Percentiles rank a stretch among this genome's conserved stretches.
These are phyloP conservation scores for Drosophila dunni DNA, from an alignment of 1,140 invertebrate genomes.

Conservation along the genomic window DNA sequence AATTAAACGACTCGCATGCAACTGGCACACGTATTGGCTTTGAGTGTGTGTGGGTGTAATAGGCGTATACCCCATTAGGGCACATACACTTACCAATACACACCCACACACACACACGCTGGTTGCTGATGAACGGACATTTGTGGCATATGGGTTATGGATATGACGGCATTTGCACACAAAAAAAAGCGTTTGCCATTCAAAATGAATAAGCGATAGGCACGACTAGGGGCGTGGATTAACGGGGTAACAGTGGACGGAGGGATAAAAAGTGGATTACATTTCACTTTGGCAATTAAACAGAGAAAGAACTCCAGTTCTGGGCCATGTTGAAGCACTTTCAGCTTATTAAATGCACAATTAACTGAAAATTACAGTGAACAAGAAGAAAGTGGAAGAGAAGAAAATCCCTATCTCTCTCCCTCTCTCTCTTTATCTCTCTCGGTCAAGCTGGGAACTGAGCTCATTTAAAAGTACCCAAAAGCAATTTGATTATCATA, in stretches of 20 bases:
- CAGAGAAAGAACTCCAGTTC: constrained; percentile 34
- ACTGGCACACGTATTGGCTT: constrained; percentile 34
- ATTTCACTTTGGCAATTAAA: constrained; percentile 65
- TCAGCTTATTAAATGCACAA: constrained; percentile 56
- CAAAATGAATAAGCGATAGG: constrained; percentile 31
- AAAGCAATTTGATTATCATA: constrained; percentile 31
- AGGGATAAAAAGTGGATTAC: constrained; percentile 51
- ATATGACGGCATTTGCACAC: constrained; percentile 46
- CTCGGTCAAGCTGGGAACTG: constrained; percentile 11
- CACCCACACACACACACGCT: background rate
- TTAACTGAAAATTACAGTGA: constrained; percentile 40
- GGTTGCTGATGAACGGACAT: constrained; percentile 49
- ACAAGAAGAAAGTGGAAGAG: constrained; percentile 1
- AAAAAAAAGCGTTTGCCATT: constrained; percentile 40
- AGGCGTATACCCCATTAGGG: constrained; percentile 38
- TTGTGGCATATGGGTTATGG: constrained; percentile 56
- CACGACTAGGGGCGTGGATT: background rate
- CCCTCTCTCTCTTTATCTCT: background rate
- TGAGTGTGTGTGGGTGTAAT: background rate
- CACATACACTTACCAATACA: constrained; percentile 18
- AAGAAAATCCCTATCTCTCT: background rate
- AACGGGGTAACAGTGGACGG: background rate
- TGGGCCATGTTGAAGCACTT: constrained; percentile 41
- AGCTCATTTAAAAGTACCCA: constrained; percentile 13
- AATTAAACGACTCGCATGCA: constrained; percentile 51